These are phyloP conservation scores for silkworm (Bombyx mori) DNA, from an alignment of 1,140 invertebrate species.

Conservation along the genomic window ASM3026992v2 NC_085111.1:4917001-4917500, in stretches of 20 bases:
- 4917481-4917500: no score
- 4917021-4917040: no score
- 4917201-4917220: conserved; percentile 34
- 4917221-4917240: conserved; percentile 45
- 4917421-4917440: no score
- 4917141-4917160: conserved; percentile 26
- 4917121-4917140: conserved; percentile 30
- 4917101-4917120: conserved; percentile 38
- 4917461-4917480: no score
- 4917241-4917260: conserved; percentile 26
- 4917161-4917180: conserved; percentile 22
- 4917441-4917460: no score
- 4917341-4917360: no score
- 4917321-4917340: neutral
- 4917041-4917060: neutral
- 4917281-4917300: conserved; percentile 35
- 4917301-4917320: conserved; percentile 2
- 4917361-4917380: no score
- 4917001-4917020: no score
- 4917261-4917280: conserved; percentile 35
- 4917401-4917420: no score
- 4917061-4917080: neutral
- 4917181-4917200: conserved; percentile 31
- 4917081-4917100: neutral
- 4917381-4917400: no score